These are phyloP conservation scores for Misgurnus anguillicaudatus DNA, from an alignment of 2,113 vertebrate species.

Conservation along the genomic window DNA sequence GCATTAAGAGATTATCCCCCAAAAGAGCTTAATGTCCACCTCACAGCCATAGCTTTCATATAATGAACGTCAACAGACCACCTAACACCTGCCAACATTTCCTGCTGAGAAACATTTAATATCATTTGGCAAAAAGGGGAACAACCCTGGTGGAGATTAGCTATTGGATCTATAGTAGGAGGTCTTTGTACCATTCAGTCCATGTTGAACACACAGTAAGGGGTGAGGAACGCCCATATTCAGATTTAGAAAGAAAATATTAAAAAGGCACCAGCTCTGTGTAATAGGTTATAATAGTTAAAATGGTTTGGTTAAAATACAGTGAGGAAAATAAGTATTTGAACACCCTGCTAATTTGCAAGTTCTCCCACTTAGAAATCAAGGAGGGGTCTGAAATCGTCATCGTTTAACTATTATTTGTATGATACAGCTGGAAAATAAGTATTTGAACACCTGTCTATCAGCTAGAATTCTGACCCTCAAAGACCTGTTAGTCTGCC, in stretches of 20 bases:
- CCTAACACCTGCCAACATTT: slow-evolving; percentile 60
- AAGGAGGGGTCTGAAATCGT: too few species aligned
- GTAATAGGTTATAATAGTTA: not conserved
- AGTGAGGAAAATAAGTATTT: too few species aligned
- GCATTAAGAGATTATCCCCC: slow-evolving; percentile 52
- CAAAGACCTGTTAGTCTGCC: too few species aligned
- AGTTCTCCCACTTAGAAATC: too few species aligned
- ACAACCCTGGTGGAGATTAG: slow-evolving; percentile 10
- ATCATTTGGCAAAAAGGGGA: slow-evolving; percentile 39
- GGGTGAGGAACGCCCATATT: not conserved
- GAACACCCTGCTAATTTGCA: too few species aligned
- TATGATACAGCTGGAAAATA: too few species aligned
- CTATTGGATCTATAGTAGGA: not conserved
- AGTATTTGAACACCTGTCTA: too few species aligned
- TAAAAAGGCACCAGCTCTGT: not conserved
- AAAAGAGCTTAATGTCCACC: slow-evolving; percentile 25
- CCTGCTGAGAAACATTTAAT: slow-evolving; percentile 59
- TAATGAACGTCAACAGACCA: slow-evolving; percentile 38
- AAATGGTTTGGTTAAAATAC: not conserved
- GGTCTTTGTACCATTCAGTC: not conserved
- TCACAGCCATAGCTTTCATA: not conserved
- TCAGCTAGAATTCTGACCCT: too few species aligned
- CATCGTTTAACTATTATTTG: too few species aligned
- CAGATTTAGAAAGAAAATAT: not conserved
- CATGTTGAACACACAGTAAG: not conserved